A percentile compares a stretch with the other conserved stretches of the same genome.
These are phyloP conservation scores for Plutomurus gul DNA, from an alignment of 1,140 invertebrate genomes.

Conservation along the genomic window DNA sequence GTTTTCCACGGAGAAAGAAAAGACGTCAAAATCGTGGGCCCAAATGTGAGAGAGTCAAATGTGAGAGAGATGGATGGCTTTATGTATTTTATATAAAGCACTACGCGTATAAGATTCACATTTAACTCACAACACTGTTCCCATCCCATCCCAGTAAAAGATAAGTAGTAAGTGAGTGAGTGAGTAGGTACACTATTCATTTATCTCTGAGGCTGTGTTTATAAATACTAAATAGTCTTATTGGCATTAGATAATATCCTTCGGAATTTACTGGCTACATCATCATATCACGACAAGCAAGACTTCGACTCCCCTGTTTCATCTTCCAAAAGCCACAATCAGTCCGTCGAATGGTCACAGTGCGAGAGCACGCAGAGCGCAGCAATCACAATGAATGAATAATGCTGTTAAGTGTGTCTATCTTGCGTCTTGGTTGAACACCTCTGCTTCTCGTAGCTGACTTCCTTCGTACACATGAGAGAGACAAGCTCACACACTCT, in stretches of 20 bases:
- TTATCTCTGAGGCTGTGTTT: no score
- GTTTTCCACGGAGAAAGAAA: conserved; percentile 44
- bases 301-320: no score
- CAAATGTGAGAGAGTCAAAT: neutral
- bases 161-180: no score
- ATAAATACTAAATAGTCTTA: no score
- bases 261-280: no score
- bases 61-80: conserved; percentile 33
- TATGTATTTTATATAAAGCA: conserved; percentile 28
- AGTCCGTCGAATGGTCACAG: neutral
- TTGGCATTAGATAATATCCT: no score
- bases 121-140: neutral
- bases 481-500: no score
- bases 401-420: conserved; percentile 1
- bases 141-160: neutral
- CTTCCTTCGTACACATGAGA: no score
- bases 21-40: conserved; percentile 37
- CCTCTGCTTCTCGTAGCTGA: neutral
- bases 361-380: neutral
- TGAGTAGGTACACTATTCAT: no score
- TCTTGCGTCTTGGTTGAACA: neutral
- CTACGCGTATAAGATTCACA: neutral
- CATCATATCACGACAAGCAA: no score
- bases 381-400: neutral
- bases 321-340: no score